Base-by-base conservation (phyloP, 2,113 vertebrate genomes). In the Panurus biarmicus region DNA sequence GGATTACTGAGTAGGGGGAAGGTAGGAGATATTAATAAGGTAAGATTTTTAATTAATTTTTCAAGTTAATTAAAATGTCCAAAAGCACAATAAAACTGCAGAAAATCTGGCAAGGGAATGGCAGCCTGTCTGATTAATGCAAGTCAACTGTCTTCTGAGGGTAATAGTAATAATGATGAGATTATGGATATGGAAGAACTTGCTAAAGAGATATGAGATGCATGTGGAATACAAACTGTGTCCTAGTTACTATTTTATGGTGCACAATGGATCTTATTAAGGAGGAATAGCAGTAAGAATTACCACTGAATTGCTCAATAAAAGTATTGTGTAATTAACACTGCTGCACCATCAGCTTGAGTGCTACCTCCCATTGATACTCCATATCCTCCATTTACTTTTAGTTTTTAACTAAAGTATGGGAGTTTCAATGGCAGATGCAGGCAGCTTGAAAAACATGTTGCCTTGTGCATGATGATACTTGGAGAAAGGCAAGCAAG, bases 1-100 rank as follows among this genome's bases (percentile, higher is more conserved):
- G 93, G 94, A 96, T 97, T 97, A 95, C 96, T 38, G 66, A 91
- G 93, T 86, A 94, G 94, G 91, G 88, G 93, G 57, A 90, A 88
- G 75, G 93, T 88, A 95, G 72, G 36, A 93, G 96, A 93, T 97
- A 97, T 98, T 97, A 98, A 97, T 98, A 97, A 98, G 95, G 96
- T 95, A 96, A 96, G 95, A 97, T 97, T 98, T 98, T 97, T 97
- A 98, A 98, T 98, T 98, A 98, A 98, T 98, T 98, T 98, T 98
- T 97, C 97, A 97, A 98, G 97, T 98, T 98, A 98, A 98, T 98
- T 98, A 98, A 98, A 98, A 98, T 97, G 98, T 98, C 97, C 97
- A 98, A 98, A 98, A 98, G 98, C 97, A 98, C 97, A 98, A 98
- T 98, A 98, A 98, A 98, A 97, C 97, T 94, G 97, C 97, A 96